phyloP scores from a whole-genome alignment of 2,797 vertebrate species.

The Sebastes vulpes region DNA sequence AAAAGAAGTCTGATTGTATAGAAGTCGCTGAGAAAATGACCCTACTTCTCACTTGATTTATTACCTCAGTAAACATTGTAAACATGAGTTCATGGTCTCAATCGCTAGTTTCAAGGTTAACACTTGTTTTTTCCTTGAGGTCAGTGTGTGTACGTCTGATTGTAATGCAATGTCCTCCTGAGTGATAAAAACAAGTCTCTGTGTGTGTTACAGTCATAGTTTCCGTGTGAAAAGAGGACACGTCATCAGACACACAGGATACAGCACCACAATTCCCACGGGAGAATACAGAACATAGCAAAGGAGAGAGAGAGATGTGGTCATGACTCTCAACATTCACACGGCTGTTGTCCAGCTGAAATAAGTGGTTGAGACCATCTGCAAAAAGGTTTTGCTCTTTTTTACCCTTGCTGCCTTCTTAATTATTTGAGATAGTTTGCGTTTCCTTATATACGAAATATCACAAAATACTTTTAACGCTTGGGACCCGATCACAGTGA shows the following conservation, averaged over 20 bases:
- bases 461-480: neutral
- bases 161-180: neutral
- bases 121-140: neutral
- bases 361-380: neutral
- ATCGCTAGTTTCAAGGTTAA: neutral
- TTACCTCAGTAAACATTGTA: too few relatives aligned
- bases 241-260: conserved; percentile 50
- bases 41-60: too few relatives aligned
- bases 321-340: conserved; percentile 34
- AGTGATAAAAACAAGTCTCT: neutral
- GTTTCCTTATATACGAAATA: neutral
- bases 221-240: conserved; percentile 21
- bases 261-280: conserved; percentile 47
- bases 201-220: conserved; percentile 10
- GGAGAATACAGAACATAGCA: conserved; percentile 26
- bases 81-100: too few relatives aligned
- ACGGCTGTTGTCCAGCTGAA: neutral
- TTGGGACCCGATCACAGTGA: too few relatives aligned
- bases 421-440: neutral
- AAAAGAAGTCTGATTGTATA: too few relatives aligned
- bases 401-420: neutral
- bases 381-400: neutral
- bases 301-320: conserved; percentile 9
- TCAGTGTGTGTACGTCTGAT: neutral
- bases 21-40: too few relatives aligned